Base-by-base conservation (phyloP, 2,113 vertebrate species). In the Pholis gunnellus region DNA sequence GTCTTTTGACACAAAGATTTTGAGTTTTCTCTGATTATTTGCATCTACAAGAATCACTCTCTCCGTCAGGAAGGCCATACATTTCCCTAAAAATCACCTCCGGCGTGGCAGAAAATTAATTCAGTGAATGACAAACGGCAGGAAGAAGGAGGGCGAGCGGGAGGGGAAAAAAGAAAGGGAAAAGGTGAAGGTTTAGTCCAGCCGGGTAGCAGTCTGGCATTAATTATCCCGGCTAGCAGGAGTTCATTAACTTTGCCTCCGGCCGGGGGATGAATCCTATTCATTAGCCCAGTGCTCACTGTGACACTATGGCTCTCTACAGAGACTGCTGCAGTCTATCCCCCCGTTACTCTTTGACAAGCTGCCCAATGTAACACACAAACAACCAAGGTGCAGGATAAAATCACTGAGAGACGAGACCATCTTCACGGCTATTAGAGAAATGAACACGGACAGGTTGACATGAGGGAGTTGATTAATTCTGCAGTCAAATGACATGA, bases 211-310 rank as follows among this genome's bases (percentile, higher is more conserved):
- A 89, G 90, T 48, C 88, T 84, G 86, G 81, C 87, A 85, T 93
- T 92, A 94, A 95, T 94, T 93, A 94, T 93, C 86, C 88, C 56
- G 11, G 69, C 84, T 91, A 85, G 88, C 85, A 83, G 92, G 88
- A 93, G 94, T 92, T 93, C 89, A 93, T 94, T 92, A 93, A 90
- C 83, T 93, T 88, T 69, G 89, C 89, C 78, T 86, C 73, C 65
- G 78, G 92, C 88, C 40, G 27, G 71, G 78, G 87, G 80, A 46
- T 78, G 88, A 76, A 85, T 90, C 90, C 91, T 93, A 87, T 93
- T 91, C 89, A 91, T 93, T 90, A 93, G 78, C 48, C 78, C 86
- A 56, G 84, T 79, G 79, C 86, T 83, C 71, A 79, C 83, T 61
- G 81, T 85, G 81, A 87, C 89, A 83, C 89, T 84, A 90, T 54